phyloP scores from a whole-genome alignment of 1,140 invertebrate genomes.

The Bemisia tabaci region DNA sequence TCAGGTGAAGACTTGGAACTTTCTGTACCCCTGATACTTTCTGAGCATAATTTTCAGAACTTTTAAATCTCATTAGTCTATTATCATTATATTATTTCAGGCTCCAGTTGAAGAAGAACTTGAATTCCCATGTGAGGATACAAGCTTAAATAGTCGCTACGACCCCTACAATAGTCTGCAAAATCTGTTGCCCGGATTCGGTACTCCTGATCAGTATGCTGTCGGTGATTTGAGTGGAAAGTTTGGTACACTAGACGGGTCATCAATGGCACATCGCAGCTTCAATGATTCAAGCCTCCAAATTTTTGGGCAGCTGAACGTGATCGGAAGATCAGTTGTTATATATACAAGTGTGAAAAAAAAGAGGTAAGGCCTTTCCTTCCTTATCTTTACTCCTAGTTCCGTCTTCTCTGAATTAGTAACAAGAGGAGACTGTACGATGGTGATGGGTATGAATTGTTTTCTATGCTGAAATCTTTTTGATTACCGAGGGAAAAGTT shows the following conservation, averaged over 20 bases:
- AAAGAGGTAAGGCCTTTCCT: constrained; percentile 34
- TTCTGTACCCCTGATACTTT: too few relatives aligned
- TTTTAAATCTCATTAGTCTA: too few relatives aligned
- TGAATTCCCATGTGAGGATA: constrained; percentile 75
- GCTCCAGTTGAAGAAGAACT: constrained; percentile 61
- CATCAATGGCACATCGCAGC: constrained; percentile 32
- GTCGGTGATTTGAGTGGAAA: constrained; percentile 84
- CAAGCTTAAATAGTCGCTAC: constrained; percentile 64
- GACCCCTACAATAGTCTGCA: constrained; percentile 44
- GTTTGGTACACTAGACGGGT: constrained; percentile 55
- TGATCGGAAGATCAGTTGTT: constrained; percentile 77
- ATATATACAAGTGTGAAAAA: constrained; percentile 56
- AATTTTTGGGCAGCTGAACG: constrained; percentile 66
- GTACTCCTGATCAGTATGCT: constrained; percentile 73
- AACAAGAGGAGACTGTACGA: too few relatives aligned
- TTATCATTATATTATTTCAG: too few relatives aligned
- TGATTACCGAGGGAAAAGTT: too few relatives aligned
- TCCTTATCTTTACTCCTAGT: too few relatives aligned
- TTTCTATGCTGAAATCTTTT: too few relatives aligned
- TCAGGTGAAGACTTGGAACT: too few relatives aligned
- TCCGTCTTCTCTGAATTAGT: too few relatives aligned
- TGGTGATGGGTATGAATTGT: too few relatives aligned
- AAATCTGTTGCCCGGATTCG: constrained; percentile 11
- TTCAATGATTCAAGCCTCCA: constrained; percentile 76
- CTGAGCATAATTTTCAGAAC: too few relatives aligned